These are phyloP conservation scores for Scaptomyza parva DNA, from an alignment of 2,888 invertebrate species.

Conservation along the genomic window DNA sequence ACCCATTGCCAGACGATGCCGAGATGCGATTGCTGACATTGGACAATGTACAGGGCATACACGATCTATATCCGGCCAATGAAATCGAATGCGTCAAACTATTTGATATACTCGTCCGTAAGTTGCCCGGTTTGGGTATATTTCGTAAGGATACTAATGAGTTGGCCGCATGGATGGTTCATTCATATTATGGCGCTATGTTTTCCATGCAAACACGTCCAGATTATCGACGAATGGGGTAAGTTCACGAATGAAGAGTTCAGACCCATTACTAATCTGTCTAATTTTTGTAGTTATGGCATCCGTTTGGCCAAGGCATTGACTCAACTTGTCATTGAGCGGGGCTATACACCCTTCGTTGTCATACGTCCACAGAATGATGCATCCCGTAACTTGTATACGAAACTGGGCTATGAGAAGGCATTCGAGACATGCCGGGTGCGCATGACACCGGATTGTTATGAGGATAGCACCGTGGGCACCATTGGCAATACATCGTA, in stretches of 20 bases:
- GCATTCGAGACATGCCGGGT: conserved; percentile 93
- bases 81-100: conserved; percentile 94
- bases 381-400: conserved; percentile 93
- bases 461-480: conserved; percentile 64
- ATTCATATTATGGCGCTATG: conserved; percentile 96
- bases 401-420: conserved; percentile 92
- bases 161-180: conserved; percentile 95
- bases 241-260: conserved; percentile 25
- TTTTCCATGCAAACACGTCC: conserved; percentile 95
- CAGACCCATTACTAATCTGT: not conserved
- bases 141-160: conserved; percentile 89
- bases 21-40: conserved; percentile 91
- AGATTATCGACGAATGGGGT: conserved; percentile 90
- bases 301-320: conserved; percentile 90
- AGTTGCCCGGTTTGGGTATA: conserved; percentile 92
- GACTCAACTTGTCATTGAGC: conserved; percentile 88
- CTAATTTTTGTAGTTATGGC: conserved; percentile 86
- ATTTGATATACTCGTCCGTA: conserved; percentile 91
- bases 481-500: conserved; percentile 72
- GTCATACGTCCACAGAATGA: conserved; percentile 95
- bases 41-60: conserved; percentile 92
- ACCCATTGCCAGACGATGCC: conserved; percentile 89
- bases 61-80: conserved; percentile 94
- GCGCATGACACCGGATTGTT: conserved; percentile 87
- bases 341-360: conserved; percentile 93